Base-by-base conservation (phyloP, 1,140 invertebrate species). In the Habropoda laboriosa region DNA sequence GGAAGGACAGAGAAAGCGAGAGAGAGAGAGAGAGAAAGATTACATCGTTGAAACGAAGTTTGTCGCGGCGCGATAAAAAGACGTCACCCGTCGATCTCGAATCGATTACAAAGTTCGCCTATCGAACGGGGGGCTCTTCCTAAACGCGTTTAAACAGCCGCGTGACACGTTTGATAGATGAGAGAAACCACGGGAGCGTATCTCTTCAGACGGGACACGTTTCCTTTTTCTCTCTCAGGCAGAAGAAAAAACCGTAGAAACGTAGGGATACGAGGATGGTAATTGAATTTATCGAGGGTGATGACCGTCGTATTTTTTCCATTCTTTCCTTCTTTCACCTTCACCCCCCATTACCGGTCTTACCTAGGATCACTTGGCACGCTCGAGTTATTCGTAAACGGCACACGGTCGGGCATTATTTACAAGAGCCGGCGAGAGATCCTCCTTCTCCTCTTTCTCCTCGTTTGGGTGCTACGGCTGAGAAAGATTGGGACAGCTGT, bases 401-500 rank as follows among this genome's bases (percentile, higher is more conserved):
- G 38, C 55, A 72, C 80, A 60, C 58, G 73, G 57, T 35, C 55
- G 47, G 45, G 85, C 82, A 79, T 87, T 88, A 87, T 86, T 87
- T 80, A 80, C 60, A 79, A 78, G 75, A 67, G 66, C 27, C 49
- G 79, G 64, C 45, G 67, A 68, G 57, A 70, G n/a, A n/a, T n/a
- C n/a, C n/a, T n/a, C n/a, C n/a, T n/a, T n/a, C n/a, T 49, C 32
- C 51, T 72, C n/a, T 42, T 13, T n/a, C 42, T 13, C 42, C 35
- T 30, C 30, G 64, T n/a, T 32, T 53, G 27, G 27, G 57, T 49
- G 21, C 18, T 40, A 30, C 27, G 53, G 55, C 76, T 66, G 55
- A 77, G 87, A 86, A 89, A 89, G 84, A 90, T 90, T 88, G 88
- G 82, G 87, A 90, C 89, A 90, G 88, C 87, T 90, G 89, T 80